Evolutionary conservation across 2,797 vertebrate genomes (phyloP).

Genomic region (Crocodylus rhombifer): DNA sequence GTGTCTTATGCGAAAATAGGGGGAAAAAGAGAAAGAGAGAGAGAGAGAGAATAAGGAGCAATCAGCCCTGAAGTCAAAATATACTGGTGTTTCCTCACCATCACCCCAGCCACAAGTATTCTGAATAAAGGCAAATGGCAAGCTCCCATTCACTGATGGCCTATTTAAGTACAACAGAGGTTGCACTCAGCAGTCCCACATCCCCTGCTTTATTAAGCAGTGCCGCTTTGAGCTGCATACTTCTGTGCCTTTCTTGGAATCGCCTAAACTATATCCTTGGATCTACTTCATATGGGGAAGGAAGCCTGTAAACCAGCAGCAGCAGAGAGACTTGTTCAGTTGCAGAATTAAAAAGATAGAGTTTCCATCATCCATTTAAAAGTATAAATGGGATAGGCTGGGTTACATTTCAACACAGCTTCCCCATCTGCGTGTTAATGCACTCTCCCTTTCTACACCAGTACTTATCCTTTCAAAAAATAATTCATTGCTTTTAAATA

Average conservation of each 20-base stretch:
- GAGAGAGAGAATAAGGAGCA: not conserved
- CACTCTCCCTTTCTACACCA: conserved; percentile 26
- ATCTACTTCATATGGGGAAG: conserved; percentile 34
- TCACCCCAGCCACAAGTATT: not conserved
- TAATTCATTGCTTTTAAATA: conserved; percentile 69
- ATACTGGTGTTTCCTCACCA: not conserved
- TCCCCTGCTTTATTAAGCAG: conserved; percentile 1
- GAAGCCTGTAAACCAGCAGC: conserved; percentile 33
- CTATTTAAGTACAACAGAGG: not conserved
- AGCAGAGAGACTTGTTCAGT: conserved; percentile 22
- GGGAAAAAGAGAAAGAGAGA: not conserved
- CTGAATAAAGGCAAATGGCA: not conserved
- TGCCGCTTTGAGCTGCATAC: conserved; percentile 19
- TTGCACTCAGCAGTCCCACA: not conserved
- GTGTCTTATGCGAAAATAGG: not conserved
- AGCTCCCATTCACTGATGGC: conserved; percentile 3
- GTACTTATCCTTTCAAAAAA: conserved; percentile 50
- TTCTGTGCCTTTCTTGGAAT: conserved; percentile 39
- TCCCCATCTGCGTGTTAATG: not conserved
- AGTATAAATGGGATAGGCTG: conserved; percentile 9
- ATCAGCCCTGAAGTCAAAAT: conserved; percentile 5
- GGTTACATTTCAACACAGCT: not conserved
- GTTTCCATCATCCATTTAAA: conserved; percentile 46
- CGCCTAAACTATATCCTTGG: conserved; percentile 24
- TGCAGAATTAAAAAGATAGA: conserved; percentile 42